Percentiles rank a stretch among this genome's conserved stretches.
Conservation (phyloP, 2,113 vertebrate genomes). For the Mormoops blainvillei region DNA sequence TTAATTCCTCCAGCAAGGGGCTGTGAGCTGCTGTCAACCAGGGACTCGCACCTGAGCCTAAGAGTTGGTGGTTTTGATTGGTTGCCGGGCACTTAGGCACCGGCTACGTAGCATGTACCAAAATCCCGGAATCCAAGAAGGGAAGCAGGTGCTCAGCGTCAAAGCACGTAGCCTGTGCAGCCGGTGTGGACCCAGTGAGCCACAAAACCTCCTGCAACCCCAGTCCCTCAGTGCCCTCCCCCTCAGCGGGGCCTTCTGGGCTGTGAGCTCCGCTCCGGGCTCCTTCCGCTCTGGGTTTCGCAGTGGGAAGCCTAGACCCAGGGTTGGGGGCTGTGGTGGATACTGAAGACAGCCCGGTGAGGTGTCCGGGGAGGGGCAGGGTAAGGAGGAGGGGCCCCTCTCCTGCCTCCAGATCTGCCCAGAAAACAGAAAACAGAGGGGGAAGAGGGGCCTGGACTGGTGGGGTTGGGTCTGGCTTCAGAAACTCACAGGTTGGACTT, state of each 20-base stretch:
- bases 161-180: not conserved
- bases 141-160: not conserved
- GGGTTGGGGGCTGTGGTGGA: too few relatives aligned
- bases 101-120: accelerated
- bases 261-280: not conserved
- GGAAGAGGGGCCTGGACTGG: not conserved
- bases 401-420: not conserved
- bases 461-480: not conserved
- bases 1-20: not conserved
- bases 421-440: not conserved
- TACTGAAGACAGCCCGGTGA: not conserved
- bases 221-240: not conserved
- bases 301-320: not conserved
- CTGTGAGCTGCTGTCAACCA: too few relatives aligned
- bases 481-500: not conserved
- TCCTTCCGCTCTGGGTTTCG: not conserved
- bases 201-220: not conserved
- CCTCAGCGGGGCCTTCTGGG: not conserved
- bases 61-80: not conserved
- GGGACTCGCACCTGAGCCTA: not conserved
- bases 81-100: too few relatives aligned
- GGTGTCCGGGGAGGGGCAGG: not conserved
- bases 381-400: not conserved
- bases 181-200: not conserved
- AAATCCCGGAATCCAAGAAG: not conserved